Conservation (phyloP, 64 coral and sea anemone genomes). For the Pachyseris speciosa region DNA sequence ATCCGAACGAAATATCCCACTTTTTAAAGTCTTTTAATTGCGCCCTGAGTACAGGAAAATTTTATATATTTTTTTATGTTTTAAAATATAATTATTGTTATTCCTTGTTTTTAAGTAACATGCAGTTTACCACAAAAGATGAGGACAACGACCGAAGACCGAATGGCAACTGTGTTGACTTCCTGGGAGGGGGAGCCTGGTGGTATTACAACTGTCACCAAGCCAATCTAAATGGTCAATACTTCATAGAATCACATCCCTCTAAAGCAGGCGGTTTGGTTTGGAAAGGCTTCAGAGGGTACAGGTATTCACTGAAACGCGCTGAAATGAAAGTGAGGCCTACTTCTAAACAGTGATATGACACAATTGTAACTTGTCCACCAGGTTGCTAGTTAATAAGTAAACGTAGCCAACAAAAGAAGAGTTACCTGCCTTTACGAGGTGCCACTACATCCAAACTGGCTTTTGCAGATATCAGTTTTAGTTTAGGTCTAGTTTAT, state of each 20-base stretch:
- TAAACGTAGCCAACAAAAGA: no score
- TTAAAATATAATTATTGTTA: background rate
- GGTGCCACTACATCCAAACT: no score
- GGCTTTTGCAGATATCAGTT: no score
- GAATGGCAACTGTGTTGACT: background rate
- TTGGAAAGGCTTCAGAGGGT: background rate
- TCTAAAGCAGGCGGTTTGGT: background rate
- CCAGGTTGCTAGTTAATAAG: no score
- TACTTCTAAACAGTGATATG: background rate
- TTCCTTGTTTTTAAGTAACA: background rate
- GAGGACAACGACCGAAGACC: background rate
- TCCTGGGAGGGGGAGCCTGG: background rate
- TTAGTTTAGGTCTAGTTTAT: no score
- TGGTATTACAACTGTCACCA: constrained; percentile 39
- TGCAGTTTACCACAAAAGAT: constrained; percentile 39
- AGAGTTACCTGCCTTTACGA: no score
- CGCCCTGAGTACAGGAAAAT: no score
- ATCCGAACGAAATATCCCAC: no score
- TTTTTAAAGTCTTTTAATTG: no score
- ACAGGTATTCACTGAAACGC: background rate
- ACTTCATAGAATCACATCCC: background rate
- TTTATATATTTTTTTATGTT: no score
- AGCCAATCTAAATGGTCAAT: constrained; percentile 49
- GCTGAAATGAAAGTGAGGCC: constrained; percentile 37
- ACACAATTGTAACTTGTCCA: no score